Evolutionary conservation across 2,797 vertebrate genomes (phyloP).

Genomic region (Ceyx erithaca): DNA sequence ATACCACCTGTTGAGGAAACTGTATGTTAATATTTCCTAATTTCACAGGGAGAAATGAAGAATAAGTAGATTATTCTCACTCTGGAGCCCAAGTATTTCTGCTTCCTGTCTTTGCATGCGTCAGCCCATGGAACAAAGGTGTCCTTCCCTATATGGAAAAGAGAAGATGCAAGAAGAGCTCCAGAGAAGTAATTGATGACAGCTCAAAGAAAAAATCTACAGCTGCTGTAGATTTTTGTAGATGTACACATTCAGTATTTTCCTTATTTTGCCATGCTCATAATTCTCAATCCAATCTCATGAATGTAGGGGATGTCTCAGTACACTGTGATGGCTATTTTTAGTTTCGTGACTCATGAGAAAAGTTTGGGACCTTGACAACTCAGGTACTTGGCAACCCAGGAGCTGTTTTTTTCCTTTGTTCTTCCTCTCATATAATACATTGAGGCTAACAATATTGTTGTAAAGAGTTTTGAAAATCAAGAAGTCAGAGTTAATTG

Average conservation of each 20-base stretch:
- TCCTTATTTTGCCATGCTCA: background rate
- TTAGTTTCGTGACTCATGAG: background rate
- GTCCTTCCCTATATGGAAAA: background rate
- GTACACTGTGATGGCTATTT: background rate
- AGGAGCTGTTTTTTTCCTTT: background rate
- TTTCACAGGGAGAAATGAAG: background rate
- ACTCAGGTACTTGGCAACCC: background rate
- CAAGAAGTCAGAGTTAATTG: background rate
- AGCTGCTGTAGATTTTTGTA: too few species aligned
- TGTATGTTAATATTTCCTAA: slow-evolving; percentile 8
- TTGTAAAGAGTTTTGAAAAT: background rate
- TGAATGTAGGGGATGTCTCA: background rate
- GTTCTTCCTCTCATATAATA: background rate
- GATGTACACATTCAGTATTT: background rate
- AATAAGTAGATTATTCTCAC: background rate
- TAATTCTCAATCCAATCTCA: background rate
- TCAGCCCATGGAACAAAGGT: background rate
- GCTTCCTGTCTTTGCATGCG: background rate
- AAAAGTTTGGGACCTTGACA: background rate
- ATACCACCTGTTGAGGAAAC: slow-evolving; percentile 15
- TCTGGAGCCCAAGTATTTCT: background rate
- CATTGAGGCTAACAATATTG: background rate
- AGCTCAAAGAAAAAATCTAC: background rate
- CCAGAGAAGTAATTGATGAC: background rate
- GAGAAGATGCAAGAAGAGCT: background rate